phyloP scores from a whole-genome alignment of 2,113 vertebrate genomes.

The Calidris pygmaea region DNA sequence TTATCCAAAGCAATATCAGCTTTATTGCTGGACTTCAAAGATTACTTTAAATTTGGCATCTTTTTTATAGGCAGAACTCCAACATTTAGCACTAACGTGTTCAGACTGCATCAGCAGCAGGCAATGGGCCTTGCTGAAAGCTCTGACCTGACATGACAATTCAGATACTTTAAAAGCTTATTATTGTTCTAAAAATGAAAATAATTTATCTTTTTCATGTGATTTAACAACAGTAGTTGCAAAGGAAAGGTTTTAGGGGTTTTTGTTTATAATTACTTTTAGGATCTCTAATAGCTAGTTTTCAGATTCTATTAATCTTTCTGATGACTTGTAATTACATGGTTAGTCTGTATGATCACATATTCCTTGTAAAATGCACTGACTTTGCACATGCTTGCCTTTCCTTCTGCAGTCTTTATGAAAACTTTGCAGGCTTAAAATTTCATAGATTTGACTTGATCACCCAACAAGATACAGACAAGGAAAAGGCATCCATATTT shows the following conservation, averaged over 20 bases:
- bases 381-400: neutral
- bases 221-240: neutral
- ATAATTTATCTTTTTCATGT: neutral
- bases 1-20: neutral
- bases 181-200: neutral
- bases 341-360: neutral
- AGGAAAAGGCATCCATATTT: neutral
- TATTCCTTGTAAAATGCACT: neutral
- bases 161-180: neutral
- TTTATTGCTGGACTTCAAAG: neutral
- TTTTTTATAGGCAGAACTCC: neutral
- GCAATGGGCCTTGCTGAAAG: neutral
- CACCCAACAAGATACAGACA: neutral
- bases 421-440: neutral
- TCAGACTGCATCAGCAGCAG: neutral
- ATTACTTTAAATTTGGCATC: neutral
- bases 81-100: neutral
- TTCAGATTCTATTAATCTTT: constrained; percentile 8
- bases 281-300: neutral
- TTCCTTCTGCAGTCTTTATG: neutral
- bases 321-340: neutral
- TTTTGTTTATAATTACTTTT: constrained; percentile 5
- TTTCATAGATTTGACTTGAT: neutral
- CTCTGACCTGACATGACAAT: neutral
- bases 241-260: neutral